Percentiles rank a stretch among this genome's conserved stretches.
phyloP scores from a whole-genome alignment of 2,888 invertebrate genomes.

The Andricus curvator region DNA sequence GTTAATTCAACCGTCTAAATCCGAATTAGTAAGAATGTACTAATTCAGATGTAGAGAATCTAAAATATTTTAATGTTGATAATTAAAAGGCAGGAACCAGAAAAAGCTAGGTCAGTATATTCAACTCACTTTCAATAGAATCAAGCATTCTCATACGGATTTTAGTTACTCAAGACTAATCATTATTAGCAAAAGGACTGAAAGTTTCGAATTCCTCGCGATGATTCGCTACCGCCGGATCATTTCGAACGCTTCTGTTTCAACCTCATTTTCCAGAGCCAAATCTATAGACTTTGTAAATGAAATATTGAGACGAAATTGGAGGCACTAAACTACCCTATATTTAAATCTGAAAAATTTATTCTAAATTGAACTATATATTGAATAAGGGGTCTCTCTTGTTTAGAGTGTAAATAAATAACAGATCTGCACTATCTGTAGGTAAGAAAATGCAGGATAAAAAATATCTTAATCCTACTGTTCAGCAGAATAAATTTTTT shows the following conservation, averaged over 20 bases:
- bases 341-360: not conserved
- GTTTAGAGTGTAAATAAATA: too few relatives aligned
- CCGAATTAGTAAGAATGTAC: too few relatives aligned
- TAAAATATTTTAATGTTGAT: not conserved
- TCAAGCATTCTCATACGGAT: conserved; percentile 21
- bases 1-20: too few relatives aligned
- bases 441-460: too few relatives aligned
- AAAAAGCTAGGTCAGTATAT: conserved; percentile 10
- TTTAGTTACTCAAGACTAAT: conserved; percentile 12
- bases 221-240: conserved; percentile 22
- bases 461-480: too few relatives aligned
- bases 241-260: conserved; percentile 32
- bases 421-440: too few relatives aligned
- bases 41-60: too few relatives aligned
- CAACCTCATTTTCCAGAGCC: not conserved
- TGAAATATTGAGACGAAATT: conserved; percentile 20
- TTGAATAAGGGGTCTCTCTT: too few relatives aligned
- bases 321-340: not conserved
- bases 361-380: not conserved
- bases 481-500: not conserved
- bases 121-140: conserved; percentile 8
- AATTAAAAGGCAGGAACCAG: not conserved
- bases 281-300: not conserved
- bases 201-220: conserved; percentile 30
- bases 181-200: conserved; percentile 28